Evolutionary conservation across 2,113 vertebrate genomes (phyloP), one percentile per base, ranked within the genome.

Genomic region (Scophthalmus maximus): DNA sequence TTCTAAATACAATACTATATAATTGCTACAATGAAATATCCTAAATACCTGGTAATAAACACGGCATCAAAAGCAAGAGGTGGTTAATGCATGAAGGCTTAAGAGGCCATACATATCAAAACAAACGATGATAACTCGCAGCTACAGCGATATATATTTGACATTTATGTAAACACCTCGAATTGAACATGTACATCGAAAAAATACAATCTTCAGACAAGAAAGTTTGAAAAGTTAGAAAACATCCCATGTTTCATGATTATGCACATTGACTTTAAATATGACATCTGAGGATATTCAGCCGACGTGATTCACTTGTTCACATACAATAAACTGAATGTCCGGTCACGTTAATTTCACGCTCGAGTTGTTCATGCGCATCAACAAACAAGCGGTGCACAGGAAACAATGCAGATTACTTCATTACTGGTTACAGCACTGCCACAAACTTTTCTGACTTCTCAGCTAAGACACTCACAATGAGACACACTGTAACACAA

Each of bases 101-200:
- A 40, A 46, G 18, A n/a, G 18, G 10, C 4, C 34, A 51, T 17
- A 38, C 34, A 74, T 53, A 72, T 67, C 5, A 55, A 61, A 78
- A 67, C 29, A 80, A 60, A 56, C 56, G 56, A 34, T 30, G 30
- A 64, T 27, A 55, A 38, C 27, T 32, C 59, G 50, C 29, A 59
- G 55, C 36, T 53, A 81, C 58, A 81, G 34, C 6, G 1, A 79
- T 76, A 82, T 83, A 79, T 82, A 81, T 84, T 87, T 81, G 44
- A 67, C 74, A 63, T 60, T 63, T 70, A 27, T 38, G 12, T 36
- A 59, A 49, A 79, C 62, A 42, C 42, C 59, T 76, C 25, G 42
- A 69, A 55, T 46, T 73, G 17, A 75, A 81, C 69, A 60, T 49
- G 6, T 56, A 69, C 55, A 32, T 10, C 25, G 60, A 84, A 75